phyloP scores from a whole-genome alignment of 2,797 vertebrate species.

The Danio kyathit region DNA sequence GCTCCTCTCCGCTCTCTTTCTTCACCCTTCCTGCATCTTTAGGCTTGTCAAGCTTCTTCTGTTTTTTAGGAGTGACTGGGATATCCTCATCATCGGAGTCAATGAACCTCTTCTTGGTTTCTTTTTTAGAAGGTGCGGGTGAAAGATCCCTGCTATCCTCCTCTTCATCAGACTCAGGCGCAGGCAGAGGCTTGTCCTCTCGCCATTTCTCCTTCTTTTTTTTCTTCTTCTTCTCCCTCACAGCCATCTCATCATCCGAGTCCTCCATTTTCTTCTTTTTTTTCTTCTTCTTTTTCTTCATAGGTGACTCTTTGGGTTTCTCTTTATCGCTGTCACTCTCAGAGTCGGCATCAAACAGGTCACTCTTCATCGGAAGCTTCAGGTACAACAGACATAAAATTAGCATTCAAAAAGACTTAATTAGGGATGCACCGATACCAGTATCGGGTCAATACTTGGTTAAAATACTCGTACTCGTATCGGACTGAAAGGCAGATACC shows the following conservation, averaged over 20 bases:
- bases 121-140: slow-evolving; percentile 60
- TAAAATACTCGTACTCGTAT: too few relatives aligned
- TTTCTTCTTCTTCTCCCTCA: slow-evolving; percentile 85
- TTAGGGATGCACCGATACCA: too few relatives aligned
- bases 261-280: slow-evolving; percentile 76
- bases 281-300: slow-evolving; percentile 92
- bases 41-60: slow-evolving; percentile 84
- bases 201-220: slow-evolving; percentile 80
- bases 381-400: slow-evolving; percentile 27
- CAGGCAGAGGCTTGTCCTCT: slow-evolving; percentile 86
- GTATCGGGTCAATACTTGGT: too few relatives aligned
- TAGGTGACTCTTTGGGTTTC: slow-evolving; percentile 69
- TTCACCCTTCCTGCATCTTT: slow-evolving; percentile 78
- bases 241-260: slow-evolving; percentile 57
- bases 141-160: slow-evolving; percentile 66
- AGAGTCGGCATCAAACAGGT: slow-evolving; percentile 91
- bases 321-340: slow-evolving; percentile 88
- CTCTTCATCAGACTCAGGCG: slow-evolving; percentile 85
- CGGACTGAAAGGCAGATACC: too few relatives aligned
- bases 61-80: slow-evolving; percentile 83
- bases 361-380: slow-evolving; percentile 87
- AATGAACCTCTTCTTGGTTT: slow-evolving; percentile 83
- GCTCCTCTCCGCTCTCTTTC: slow-evolving; percentile 79
- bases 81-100: slow-evolving; percentile 83
- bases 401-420: slow-evolving; percentile 4